These are phyloP conservation scores for Apogon talboti DNA, from an alignment of 2,797 vertebrate species.

Conservation along the genomic window DNA sequence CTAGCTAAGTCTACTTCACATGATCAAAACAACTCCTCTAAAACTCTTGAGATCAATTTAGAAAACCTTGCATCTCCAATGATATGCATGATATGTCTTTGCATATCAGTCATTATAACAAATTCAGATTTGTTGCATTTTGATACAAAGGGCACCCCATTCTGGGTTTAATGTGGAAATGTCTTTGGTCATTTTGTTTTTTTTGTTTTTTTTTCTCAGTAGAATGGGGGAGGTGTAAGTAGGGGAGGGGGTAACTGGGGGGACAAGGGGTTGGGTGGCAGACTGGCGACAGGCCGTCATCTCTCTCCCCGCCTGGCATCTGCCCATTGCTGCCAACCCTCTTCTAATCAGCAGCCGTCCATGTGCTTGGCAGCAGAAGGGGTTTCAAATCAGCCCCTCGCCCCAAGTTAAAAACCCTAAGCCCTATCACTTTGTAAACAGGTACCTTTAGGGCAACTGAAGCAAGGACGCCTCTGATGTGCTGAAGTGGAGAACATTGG, in stretches of 20 bases:
- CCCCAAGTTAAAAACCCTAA: conserved; percentile 85
- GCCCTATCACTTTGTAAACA: conserved; percentile 86
- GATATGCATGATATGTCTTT: conserved; percentile 6
- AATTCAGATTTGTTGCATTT: conserved; percentile 54
- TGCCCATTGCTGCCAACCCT: conserved; percentile 83
- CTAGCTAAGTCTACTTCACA: conserved; percentile 26
- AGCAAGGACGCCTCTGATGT: conserved; percentile 80
- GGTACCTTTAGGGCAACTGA: conserved; percentile 83
- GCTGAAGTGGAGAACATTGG: conserved; percentile 80
- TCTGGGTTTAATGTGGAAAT: conserved; percentile 54
- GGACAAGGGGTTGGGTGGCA: conserved; percentile 70
- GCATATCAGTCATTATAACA: conserved; percentile 20
- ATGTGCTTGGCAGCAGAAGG: conserved; percentile 86
- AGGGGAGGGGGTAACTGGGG: conserved; percentile 35
- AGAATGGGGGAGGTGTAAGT: conserved; percentile 62
- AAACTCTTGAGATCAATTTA: conserved; percentile 26
- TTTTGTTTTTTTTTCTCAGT: conserved; percentile 50
- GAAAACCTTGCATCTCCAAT: conserved; percentile 17
- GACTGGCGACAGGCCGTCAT: conserved; percentile 80
- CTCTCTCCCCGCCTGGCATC: conserved; percentile 80
- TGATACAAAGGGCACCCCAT: conserved; percentile 37
- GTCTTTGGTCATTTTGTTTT: conserved; percentile 68
- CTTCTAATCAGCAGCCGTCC: conserved; percentile 87
- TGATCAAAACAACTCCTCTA: conserved; percentile 51
- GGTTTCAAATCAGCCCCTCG: conserved; percentile 84